phyloP scores from a whole-genome alignment of 2,113 vertebrate species.

The Ciconia boyciana region DNA sequence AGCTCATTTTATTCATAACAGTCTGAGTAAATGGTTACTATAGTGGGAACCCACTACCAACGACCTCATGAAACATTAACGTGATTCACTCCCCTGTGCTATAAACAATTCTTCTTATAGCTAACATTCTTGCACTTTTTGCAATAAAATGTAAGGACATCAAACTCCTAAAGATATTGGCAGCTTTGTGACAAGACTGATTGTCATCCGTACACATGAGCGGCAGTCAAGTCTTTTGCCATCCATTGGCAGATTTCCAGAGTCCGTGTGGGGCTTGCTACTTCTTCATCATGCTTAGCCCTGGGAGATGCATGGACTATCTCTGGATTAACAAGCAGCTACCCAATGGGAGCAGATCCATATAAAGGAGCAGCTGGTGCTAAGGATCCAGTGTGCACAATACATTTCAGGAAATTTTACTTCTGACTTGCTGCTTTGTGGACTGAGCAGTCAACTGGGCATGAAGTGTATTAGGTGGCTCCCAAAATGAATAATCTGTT shows the following conservation, averaged over 20 bases:
- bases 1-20: neutral
- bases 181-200: neutral
- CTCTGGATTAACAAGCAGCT: neutral
- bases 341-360: neutral
- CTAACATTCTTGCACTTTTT: neutral
- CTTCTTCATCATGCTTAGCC: neutral
- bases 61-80: neutral
- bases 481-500: neutral
- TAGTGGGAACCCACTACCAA: neutral
- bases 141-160: neutral
- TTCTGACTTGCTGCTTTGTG: neutral
- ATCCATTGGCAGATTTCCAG: neutral
- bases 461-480: neutral
- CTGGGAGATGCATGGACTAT: neutral
- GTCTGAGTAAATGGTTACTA: neutral
- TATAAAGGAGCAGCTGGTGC: neutral
- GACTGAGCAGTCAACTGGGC: neutral
- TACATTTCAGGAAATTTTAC: neutral
- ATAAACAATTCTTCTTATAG: neutral
- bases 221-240: neutral
- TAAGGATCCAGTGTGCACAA: neutral
- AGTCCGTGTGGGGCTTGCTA: neutral
- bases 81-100: neutral
- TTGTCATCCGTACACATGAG: neutral
- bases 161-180: neutral